phyloP scores from a whole-genome alignment of 2,797 vertebrate genomes.

The Thaleichthys pacificus region DNA sequence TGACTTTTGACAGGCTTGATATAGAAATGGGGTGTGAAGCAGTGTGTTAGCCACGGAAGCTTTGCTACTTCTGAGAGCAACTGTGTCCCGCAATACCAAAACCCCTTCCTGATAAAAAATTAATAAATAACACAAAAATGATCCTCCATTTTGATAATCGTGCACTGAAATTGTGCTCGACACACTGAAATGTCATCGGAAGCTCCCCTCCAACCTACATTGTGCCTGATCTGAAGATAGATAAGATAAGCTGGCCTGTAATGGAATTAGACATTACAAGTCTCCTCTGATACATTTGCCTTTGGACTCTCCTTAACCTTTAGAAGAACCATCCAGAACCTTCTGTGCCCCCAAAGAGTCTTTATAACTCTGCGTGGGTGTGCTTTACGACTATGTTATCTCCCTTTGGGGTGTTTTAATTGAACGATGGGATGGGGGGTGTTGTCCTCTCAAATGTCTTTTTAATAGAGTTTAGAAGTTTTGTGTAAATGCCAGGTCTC shows the following conservation, averaged over 20 bases:
- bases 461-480: constrained; percentile 82
- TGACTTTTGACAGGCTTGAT: constrained; percentile 47
- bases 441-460: constrained; percentile 76
- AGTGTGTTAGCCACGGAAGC: constrained; percentile 50
- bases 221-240: constrained; percentile 64
- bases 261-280: constrained; percentile 75
- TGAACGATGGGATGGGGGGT: constrained; percentile 43
- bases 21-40: constrained; percentile 31
- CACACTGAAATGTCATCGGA: constrained; percentile 67
- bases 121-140: constrained; percentile 43
- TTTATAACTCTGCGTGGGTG: constrained; percentile 61
- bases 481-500: constrained; percentile 79
- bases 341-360: constrained; percentile 60
- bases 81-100: constrained; percentile 63
- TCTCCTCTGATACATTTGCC: constrained; percentile 72
- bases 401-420: constrained; percentile 65
- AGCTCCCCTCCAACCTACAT: constrained; percentile 57
- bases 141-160: constrained; percentile 59
- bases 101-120: constrained; percentile 29
- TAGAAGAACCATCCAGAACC: constrained; percentile 60
- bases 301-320: constrained; percentile 80
- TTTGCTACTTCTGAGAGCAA: constrained; percentile 46
- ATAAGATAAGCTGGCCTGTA: constrained; percentile 72
- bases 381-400: constrained; percentile 61
- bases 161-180: constrained; percentile 67